These are phyloP conservation scores for Acanthopagrus latus DNA, from an alignment of 2,797 vertebrate species.

Conservation along the genomic window DNA sequence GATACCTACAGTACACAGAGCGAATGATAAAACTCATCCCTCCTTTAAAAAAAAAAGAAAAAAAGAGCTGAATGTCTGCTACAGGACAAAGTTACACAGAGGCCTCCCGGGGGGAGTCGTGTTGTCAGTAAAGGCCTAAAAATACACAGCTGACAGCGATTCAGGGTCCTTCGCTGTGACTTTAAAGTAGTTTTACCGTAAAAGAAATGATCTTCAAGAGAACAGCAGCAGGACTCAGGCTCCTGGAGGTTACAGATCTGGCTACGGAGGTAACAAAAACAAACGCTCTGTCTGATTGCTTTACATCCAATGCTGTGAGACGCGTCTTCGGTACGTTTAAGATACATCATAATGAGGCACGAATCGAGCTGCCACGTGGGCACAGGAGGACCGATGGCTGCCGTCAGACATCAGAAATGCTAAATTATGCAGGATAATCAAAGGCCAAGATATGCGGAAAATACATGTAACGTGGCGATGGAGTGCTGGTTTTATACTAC, in stretches of 20 bases:
- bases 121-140: conserved; percentile 32
- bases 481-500: conserved; percentile 52
- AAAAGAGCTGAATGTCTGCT: conserved; percentile 36
- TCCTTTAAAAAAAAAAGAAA: conserved; percentile 19
- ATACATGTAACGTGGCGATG: not conserved
- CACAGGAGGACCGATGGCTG: conserved; percentile 1
- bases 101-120: not conserved
- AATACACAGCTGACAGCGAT: not conserved
- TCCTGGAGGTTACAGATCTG: conserved; percentile 25
- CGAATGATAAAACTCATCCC: conserved; percentile 85
- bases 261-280: conserved; percentile 4
- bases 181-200: conserved; percentile 10
- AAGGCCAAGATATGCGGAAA: conserved; percentile 24
- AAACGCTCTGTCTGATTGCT: conserved; percentile 31
- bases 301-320: conserved; percentile 32
- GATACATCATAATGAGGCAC: conserved; percentile 60
- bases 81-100: conserved; percentile 34
- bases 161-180: conserved; percentile 12
- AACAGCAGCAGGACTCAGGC: conserved; percentile 21
- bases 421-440: conserved; percentile 12
- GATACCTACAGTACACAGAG: conserved; percentile 14
- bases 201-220: not conserved
- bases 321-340: conserved; percentile 14
- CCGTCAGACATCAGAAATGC: conserved; percentile 14
- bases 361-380: conserved; percentile 18